phyloP scores from a whole-genome alignment of 2,113 vertebrate species.

The Dermatemys mawii region DNA sequence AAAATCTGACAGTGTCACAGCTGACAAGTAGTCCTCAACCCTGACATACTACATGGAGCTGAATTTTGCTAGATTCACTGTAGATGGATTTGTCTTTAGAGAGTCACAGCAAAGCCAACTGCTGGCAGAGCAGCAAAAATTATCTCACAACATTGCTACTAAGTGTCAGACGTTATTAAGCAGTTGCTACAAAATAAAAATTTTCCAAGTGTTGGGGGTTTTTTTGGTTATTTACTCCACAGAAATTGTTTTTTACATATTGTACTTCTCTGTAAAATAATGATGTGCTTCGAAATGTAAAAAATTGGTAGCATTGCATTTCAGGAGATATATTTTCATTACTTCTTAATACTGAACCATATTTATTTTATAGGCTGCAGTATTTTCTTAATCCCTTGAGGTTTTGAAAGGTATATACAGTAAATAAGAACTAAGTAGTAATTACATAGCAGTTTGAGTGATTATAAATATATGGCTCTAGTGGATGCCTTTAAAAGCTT shows the following conservation, averaged over 20 bases:
- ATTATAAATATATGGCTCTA: not conserved
- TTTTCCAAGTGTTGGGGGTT: not conserved
- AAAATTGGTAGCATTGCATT: not conserved
- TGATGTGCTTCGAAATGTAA: constrained; percentile 51
- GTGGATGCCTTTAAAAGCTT: not conserved
- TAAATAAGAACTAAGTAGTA: constrained; percentile 24
- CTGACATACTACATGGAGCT: constrained; percentile 44
- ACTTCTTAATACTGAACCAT: constrained; percentile 2
- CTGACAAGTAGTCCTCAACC: constrained; percentile 62
- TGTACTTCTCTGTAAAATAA: constrained; percentile 20
- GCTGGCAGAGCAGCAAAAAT: constrained; percentile 55
- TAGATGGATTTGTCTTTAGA: constrained; percentile 65
- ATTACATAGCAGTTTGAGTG: not conserved
- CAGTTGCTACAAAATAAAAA: constrained; percentile 3
- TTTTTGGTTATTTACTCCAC: not conserved
- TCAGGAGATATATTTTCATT: constrained; percentile 20
- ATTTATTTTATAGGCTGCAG: constrained; percentile 31
- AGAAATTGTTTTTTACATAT: constrained; percentile 32
- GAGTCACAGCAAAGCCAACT: constrained; percentile 48
- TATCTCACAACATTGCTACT: constrained; percentile 57
- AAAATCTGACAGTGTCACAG: constrained; percentile 68
- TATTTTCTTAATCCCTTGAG: not conserved
- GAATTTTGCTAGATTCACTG: constrained; percentile 58
- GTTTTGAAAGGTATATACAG: not conserved
- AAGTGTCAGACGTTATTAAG: constrained; percentile 65